Evolutionary conservation across 2,113 vertebrate genomes (phyloP), one percentile per base, ranked within the genome.

Genomic region (Lophius piscatorius): DNA sequence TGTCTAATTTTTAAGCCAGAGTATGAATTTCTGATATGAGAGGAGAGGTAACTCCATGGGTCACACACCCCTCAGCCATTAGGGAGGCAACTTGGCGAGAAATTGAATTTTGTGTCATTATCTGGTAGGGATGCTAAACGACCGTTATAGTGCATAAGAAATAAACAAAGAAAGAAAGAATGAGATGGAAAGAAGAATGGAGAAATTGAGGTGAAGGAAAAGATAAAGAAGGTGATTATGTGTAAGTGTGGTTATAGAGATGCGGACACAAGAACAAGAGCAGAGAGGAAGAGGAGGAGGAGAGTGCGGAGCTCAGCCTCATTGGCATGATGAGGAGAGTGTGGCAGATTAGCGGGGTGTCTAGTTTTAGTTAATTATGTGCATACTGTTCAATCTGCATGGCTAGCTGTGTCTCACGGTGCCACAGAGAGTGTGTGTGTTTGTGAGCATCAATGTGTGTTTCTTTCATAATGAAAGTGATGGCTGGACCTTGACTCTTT

Each of bases 31-130:
- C n/a, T n/a, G n/a, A n/a, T n/a, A n/a, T n/a, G n/a, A n/a, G n/a
- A n/a, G n/a, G n/a, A n/a, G n/a, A n/a, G n/a, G n/a, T n/a, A n/a
- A n/a, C n/a, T n/a, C n/a, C n/a, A n/a, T n/a, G n/a, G n/a, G 13
- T 52, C 62, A 46, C 52, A 31, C 60, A 13, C 55, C 24, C 38
- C 26, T 74, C 59, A 60, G 66, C 79, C 82, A 89, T 86, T 87
- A 88, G 64, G 49, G 70, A 85, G 70, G 77, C 80, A 87, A 73
- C 70, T 83, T 40, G 5, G 85, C 78, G 70, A 82, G 63, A 90
- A 87, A 89, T 89, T 88, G 71, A 87, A 89, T 90, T 90, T 82
- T 57, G 56, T 46, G 70, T 76, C 56, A 66, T 89, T 88, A 89
- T 88, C 76, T 76, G 67, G 61, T 23, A n/a, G n/a, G 26, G 40